Base-by-base conservation (phyloP, 2,888 invertebrate genomes). In the Poecilobothrus nobilitatus region DNA sequence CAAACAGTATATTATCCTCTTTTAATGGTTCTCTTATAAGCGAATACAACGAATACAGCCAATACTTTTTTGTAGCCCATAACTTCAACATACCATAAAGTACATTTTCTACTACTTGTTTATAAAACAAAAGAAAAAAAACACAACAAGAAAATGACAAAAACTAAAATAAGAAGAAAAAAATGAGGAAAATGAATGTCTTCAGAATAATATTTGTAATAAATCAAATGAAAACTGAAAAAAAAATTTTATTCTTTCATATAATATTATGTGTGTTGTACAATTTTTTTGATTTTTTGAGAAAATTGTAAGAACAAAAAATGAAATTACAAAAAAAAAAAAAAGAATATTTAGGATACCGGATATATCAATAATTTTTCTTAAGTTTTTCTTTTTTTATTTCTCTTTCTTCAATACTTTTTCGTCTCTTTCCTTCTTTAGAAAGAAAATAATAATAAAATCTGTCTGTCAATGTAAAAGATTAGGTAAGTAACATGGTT, bases 401-500 rank as follows among this genome's bases (percentile, higher is more conserved):
- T 53, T 53, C 15, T 41, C 12, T 41, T 41, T 12, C 41, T 41
- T 9, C 15, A 5, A 9, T 41, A 1, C 27, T 6, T 41, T 41
- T 41, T 8, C n/a, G n/a, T 41, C 7, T 15, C 41, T 12, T 5
- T 41, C 15, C 15, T 41, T 41, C 9, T 41, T 41, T 41, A 12
- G 41, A 41, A 41, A 41, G 1, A 15, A 41, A 41, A 5, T 27
- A 27, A 41, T 53, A 53, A 53, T 53, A 53, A 53, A 53, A 53
- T 53, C 53, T 53, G 53, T 53, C 53, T 53, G 12, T 53, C 53
- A 53, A 53, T 53, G 18, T 53, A 18, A 18, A 53, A 53, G 53
- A 53, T 53, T 53, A 53, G 53, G 18, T 53, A n/a, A 53, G 12
- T n/a, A 53, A 53, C 53, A 53, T 53, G 53, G 53, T 53, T 53